phyloP scores from a whole-genome alignment of 2,888 invertebrate species.

The Tubulanus polymorphus region DNA sequence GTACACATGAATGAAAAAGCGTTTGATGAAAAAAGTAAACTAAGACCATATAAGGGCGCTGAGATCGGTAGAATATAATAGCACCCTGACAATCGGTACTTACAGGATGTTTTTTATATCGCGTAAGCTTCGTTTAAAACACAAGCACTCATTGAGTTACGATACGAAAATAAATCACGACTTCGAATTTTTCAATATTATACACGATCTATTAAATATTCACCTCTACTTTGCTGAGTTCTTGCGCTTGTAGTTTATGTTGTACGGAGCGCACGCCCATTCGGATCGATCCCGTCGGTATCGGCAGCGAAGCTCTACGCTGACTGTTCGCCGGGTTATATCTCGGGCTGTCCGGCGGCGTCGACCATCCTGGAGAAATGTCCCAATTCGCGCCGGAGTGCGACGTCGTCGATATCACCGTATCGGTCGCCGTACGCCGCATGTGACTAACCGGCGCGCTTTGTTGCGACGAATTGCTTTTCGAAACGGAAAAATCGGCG shows the following conservation, averaged over 20 bases:
- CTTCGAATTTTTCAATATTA: background rate
- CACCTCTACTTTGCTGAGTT: slow-evolving; percentile 43
- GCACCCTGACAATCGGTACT: too few relatives aligned
- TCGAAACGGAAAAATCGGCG: slow-evolving; percentile 27
- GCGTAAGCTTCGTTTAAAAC: too few relatives aligned
- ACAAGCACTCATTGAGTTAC: too few relatives aligned
- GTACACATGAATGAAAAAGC: too few relatives aligned
- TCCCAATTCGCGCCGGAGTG: slow-evolving; percentile 6
- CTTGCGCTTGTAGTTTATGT: slow-evolving; percentile 40
- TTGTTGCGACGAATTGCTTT: slow-evolving; percentile 19
- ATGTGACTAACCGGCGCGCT: slow-evolving; percentile 26
- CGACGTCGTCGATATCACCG: slow-evolving; percentile 26
- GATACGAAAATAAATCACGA: too few relatives aligned
- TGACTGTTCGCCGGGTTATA: slow-evolving; percentile 21
- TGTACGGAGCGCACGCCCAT: slow-evolving; percentile 46
- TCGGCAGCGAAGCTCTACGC: slow-evolving; percentile 23
- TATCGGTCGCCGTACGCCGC: slow-evolving; percentile 34
- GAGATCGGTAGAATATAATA: too few relatives aligned
- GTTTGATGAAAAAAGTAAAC: too few relatives aligned
- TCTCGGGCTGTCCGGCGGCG: slow-evolving; percentile 8
- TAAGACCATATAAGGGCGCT: too few relatives aligned
- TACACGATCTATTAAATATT: background rate
- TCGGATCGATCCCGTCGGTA: slow-evolving; percentile 35
- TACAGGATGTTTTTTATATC: too few relatives aligned
- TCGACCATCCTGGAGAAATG: slow-evolving; percentile 16